Evolutionary conservation across 2,888 invertebrate genomes (phyloP).

Genomic region (Leucoma salicis): DNA sequence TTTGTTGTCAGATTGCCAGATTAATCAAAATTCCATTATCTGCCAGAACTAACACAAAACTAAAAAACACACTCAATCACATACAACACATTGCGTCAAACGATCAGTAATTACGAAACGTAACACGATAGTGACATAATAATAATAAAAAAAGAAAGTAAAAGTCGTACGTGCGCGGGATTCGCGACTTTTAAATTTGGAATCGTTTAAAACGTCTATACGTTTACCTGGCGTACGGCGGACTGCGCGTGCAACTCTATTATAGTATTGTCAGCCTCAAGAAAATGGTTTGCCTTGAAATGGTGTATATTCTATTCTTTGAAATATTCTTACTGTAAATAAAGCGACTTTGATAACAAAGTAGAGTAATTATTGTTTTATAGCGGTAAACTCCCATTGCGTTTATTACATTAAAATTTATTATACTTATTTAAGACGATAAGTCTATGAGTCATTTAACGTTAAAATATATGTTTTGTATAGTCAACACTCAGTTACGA

Average conservation of each 20-base stretch:
- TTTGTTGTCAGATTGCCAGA: conserved; percentile 9
- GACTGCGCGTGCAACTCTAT: conserved; percentile 46
- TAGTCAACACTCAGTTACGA: too few species aligned
- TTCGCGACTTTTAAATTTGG: conserved; percentile 38
- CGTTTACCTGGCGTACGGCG: conserved; percentile 59
- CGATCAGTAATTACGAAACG: conserved; percentile 31
- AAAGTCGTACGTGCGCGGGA: conserved; percentile 44
- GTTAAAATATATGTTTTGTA: too few species aligned
- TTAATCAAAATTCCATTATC: conserved; percentile 30
- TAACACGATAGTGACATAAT: conserved; percentile 40
- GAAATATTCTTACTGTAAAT: conserved; percentile 7
- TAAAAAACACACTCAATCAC: conserved; percentile 24
- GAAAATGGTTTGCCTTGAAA: conserved; percentile 6
- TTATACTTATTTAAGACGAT: too few species aligned
- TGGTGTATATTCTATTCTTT: not conserved
- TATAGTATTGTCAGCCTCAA: conserved; percentile 34
- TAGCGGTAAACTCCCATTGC: not conserved
- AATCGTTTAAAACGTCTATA: conserved; percentile 46
- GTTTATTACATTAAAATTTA: too few species aligned
- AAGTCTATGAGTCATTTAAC: too few species aligned
- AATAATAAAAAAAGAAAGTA: conserved; percentile 52
- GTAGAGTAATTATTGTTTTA: not conserved
- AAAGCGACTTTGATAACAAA: conserved; percentile 2
- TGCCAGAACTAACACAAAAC: conserved; percentile 18
- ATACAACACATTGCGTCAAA: conserved; percentile 33